Evolutionary conservation across 1,140 invertebrate genomes (phyloP).

Genomic region (Paralvinella palmiformis): DNA sequence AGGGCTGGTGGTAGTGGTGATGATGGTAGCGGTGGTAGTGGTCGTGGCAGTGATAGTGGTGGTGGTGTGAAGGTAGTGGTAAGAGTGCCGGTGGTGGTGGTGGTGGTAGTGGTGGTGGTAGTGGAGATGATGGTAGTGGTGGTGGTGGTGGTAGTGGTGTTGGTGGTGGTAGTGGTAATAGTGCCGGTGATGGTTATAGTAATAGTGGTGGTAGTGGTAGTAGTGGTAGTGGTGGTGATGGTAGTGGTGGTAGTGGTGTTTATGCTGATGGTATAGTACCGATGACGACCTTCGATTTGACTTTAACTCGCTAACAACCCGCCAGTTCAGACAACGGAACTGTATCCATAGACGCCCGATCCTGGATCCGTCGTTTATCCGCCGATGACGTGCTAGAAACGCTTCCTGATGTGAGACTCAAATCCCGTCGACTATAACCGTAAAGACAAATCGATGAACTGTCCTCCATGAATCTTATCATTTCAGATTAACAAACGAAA

Average conservation of each 20-base stretch:
- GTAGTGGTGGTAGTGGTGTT: neutral
- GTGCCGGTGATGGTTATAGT: neutral
- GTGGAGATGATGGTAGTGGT: neutral
- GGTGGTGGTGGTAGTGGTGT: neutral
- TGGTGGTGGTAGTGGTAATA: slow-evolving; percentile 2
- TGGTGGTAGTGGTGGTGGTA: neutral
- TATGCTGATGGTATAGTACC: neutral
- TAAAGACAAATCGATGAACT: too few relatives aligned
- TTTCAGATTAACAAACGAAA: too few relatives aligned
- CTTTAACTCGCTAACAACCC: too few relatives aligned
- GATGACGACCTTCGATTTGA: too few relatives aligned
- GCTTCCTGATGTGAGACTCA: too few relatives aligned
- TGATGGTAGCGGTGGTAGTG: slow-evolving; percentile 15
- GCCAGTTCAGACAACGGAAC: too few relatives aligned
- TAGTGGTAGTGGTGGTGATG: slow-evolving; percentile 3
- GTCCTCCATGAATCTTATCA: too few relatives aligned
- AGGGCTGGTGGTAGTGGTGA: neutral
- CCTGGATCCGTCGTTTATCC: too few relatives aligned
- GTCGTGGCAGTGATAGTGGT: slow-evolving; percentile 11
- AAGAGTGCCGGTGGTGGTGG: neutral
- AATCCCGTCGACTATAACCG: too few relatives aligned
- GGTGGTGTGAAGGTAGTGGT: slow-evolving; percentile 7
- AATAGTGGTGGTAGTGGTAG: neutral
- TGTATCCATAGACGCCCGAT: too few relatives aligned
- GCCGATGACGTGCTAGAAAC: too few relatives aligned